phyloP scores from a whole-genome alignment of 2,113 vertebrate genomes.

The Psammodynastes pulverulentus region DNA sequence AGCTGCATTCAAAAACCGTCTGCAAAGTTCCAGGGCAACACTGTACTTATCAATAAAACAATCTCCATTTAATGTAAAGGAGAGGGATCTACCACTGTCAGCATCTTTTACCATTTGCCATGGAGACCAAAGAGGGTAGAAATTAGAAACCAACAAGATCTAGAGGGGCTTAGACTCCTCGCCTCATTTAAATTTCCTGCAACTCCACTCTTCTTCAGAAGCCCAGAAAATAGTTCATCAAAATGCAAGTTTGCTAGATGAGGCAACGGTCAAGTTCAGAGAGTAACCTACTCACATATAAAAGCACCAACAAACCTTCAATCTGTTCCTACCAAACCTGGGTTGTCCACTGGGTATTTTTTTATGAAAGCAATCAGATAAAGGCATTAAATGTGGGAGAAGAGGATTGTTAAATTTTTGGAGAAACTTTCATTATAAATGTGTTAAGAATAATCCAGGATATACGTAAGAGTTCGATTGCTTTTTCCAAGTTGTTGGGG shows the following conservation, averaged over 20 bases:
- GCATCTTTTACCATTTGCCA: neutral
- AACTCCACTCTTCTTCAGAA: neutral
- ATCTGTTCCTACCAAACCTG: neutral
- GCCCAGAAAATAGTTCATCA: neutral
- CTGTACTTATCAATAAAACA: neutral
- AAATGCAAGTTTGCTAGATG: neutral
- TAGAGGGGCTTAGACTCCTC: neutral
- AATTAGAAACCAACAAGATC: neutral
- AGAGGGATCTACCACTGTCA: neutral
- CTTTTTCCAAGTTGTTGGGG: neutral
- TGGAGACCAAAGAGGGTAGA: neutral
- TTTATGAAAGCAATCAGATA: neutral
- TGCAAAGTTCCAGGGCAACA: neutral
- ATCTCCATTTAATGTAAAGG: neutral
- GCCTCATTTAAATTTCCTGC: neutral
- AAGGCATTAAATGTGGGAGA: neutral
- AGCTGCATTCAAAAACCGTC: neutral
- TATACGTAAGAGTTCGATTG: neutral
- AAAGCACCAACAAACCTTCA: neutral
- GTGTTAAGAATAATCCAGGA: neutral
- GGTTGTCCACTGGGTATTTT: neutral
- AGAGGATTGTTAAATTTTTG: neutral
- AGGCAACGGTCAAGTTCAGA: neutral
- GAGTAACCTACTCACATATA: neutral
- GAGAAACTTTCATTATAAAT: neutral